Evolutionary conservation across 2,797 vertebrate species (phyloP), one percentile per base, ranked within the genome.

Genomic region (Sylvilagus floridanus): DNA sequence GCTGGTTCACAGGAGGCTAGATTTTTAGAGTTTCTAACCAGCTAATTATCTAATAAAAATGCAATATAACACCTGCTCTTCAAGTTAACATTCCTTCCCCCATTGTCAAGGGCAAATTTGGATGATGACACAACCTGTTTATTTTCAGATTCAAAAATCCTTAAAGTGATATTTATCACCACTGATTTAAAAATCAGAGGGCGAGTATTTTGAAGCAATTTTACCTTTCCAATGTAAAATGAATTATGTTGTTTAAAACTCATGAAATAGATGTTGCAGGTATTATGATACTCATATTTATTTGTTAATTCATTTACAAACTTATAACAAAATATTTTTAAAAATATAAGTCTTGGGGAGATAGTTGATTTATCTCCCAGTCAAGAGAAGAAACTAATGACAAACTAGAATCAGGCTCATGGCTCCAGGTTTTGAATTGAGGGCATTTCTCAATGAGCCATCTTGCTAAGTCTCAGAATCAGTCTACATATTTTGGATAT

Each of bases 171-270:
- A 96, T 93, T 96, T 96, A 96, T 95, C 66, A 90, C 62, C 24
- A 35, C 10, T 42, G 54, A 84, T 76, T 90, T 83, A 94, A 91
- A 96, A 92, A 92, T 86, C 16, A 30, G 82, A 94, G 76, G 72
- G 71, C 7, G 90, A 90, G 37, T 95, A 37, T 92, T 88, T 88
- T 90, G 50, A 90, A 96, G 83, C 32, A 42, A 75, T 94, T 96
- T 96, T 95, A 90, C 96, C 60, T 93, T 92, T 72, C 90, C 78
- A 92, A 54, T 72, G 50, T 63, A 68, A 94, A 96, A 96, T 96
- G 83, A 96, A 96, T 96, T 85, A 92, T 50, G 66, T 94, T 93
- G 66, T 69, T 96, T 95, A 95, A 95, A 95, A 88, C 87, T 69
- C 76, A 79, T 83, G 75, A 95, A 91, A 62, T 90, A 91, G 84